phyloP scores from a whole-genome alignment of 2,113 vertebrate genomes.

The Psittacara wagleri region DNA sequence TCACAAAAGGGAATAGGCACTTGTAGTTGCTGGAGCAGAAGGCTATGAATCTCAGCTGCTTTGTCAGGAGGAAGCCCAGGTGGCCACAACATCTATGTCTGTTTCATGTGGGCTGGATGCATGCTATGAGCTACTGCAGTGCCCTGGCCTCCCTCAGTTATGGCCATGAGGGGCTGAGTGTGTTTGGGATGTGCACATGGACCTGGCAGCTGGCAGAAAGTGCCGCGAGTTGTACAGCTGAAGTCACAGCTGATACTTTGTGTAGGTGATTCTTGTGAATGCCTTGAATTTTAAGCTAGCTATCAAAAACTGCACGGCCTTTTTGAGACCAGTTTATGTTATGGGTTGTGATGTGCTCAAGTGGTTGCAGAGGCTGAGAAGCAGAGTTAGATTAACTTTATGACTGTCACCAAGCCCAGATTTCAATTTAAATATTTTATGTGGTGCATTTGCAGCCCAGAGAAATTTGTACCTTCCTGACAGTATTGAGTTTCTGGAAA shows the following conservation, averaged over 20 bases:
- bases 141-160: background rate
- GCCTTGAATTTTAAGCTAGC: background rate
- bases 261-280: background rate
- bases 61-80: background rate
- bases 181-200: background rate
- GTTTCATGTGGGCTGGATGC: background rate
- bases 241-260: background rate
- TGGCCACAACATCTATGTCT: background rate
- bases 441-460: background rate
- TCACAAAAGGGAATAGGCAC: background rate
- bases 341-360: background rate
- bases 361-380: background rate
- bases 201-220: background rate
- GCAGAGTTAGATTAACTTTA: background rate
- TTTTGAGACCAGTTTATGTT: background rate
- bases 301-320: background rate
- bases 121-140: accelerated
- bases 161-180: background rate
- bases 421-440: conserved; percentile 33
- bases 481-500: background rate
- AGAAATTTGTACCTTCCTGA: background rate
- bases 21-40: background rate
- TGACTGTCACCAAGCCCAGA: background rate
- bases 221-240: accelerated
- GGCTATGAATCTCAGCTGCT: background rate